Base-by-base conservation (phyloP, 2,797 vertebrate species). In the Ataeniobius toweri region DNA sequence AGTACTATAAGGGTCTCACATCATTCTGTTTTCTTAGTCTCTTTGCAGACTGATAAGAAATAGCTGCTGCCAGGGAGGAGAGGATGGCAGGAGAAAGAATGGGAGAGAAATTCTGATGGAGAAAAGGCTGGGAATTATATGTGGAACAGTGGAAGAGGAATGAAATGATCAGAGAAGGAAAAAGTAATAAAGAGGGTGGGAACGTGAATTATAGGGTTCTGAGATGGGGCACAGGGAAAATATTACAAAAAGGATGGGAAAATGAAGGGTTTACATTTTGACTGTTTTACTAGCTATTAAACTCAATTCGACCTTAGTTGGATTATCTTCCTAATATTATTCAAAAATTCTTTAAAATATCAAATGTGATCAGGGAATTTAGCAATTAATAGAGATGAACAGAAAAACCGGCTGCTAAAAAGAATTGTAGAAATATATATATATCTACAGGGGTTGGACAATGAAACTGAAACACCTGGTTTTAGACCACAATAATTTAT, bases 1-100 rank as follows among this genome's bases (percentile, higher is more conserved):
- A 80, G 90, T 88, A 84, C 86, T 93, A 86, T 93, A 90, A 93
- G 89, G 91, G 92, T 89, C 87, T 78, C 80, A 91, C 89, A 93
- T 94, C 89, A 78, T 80, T 76, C 81, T 96, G 93, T 95, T 96
- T 95, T 95, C 91, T 93, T 94, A 94, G 91, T 86, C 90, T 94
- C 90, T 94, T 89, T 80, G 61, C 80, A 75, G 80, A 87, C 78
- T 83, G 93, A 96, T 95, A 95, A 94, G 93, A 85, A 88, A 80
- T 79, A 44, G 88, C 87, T 26, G 41, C 85, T 7, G 67, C 81
- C 61, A 13, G 79, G 74, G 79, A 78, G 79, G 74, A 77, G 48
- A 78, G 67, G 76, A 84, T 76, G 79, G 85, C 68, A 85, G 86
- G 75, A 78, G 84, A 84, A 88, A 44, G 75, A 68, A 83, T 73